These are phyloP conservation scores for Sitta carolinensis DNA, from an alignment of 2,797 vertebrate genomes.

Conservation along the genomic window DNA sequence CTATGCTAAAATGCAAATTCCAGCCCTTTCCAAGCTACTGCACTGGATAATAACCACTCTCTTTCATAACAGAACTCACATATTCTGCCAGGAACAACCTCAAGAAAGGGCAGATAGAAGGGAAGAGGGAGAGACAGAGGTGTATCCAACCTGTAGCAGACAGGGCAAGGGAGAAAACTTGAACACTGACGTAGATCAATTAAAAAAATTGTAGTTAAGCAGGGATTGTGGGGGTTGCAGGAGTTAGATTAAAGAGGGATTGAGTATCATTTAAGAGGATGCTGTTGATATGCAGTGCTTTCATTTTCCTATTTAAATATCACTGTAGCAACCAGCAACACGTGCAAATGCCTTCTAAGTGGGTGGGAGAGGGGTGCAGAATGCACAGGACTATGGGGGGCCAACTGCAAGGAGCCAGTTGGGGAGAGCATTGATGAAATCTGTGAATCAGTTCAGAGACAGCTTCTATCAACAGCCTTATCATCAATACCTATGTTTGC, in stretches of 20 bases:
- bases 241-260: neutral
- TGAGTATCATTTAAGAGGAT: neutral
- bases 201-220: neutral
- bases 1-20: neutral
- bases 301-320: neutral
- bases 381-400: accelerated
- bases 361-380: neutral
- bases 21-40: neutral
- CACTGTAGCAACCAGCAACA: neutral
- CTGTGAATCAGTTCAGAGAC: neutral
- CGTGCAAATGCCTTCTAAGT: neutral
- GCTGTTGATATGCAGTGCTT: neutral
- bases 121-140: neutral
- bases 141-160: neutral
- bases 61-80: neutral
- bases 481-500: neutral
- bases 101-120: neutral
- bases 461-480: neutral
- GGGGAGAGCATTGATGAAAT: neutral
- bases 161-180: neutral
- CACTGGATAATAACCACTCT: neutral
- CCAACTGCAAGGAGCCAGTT: neutral
- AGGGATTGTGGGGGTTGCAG: neutral
- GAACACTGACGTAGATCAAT: neutral
- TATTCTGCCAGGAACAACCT: neutral